phyloP scores from a whole-genome alignment of 2,113 vertebrate species.

The Piaya cayana region DNA sequence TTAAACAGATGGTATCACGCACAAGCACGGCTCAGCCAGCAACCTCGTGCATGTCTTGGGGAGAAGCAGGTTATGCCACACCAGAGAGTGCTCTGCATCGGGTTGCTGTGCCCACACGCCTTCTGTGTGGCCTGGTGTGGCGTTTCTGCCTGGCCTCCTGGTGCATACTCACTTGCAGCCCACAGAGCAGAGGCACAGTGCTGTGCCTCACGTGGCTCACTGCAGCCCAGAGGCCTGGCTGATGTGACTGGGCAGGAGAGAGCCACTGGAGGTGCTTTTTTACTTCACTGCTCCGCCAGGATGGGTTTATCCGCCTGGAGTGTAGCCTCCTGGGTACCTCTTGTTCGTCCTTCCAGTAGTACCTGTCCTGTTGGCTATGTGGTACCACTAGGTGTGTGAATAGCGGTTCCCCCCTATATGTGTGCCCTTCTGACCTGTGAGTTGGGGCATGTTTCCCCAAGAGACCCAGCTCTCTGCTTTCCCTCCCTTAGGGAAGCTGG shows the following conservation, averaged over 20 bases:
- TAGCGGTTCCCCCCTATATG: fast-evolving
- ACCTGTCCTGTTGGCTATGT: not conserved
- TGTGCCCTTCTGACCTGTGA: not conserved
- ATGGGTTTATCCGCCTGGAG: not conserved
- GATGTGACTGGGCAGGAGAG: fast-evolving
- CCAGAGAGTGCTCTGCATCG: not conserved
- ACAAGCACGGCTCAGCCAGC: fast-evolving
- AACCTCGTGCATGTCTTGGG: not conserved
- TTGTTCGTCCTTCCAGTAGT: not conserved
- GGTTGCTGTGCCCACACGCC: not conserved
- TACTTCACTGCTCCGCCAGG: not conserved
- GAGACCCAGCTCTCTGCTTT: not conserved
- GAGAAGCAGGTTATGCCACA: constrained; percentile 28
- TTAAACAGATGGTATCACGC: constrained; percentile 29
- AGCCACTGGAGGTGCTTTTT: not conserved
- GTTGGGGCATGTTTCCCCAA: not conserved
- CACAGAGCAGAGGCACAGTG: not conserved
- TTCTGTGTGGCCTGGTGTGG: not conserved
- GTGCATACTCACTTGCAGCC: not conserved
- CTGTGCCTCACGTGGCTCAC: not conserved
- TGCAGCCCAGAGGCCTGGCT: not conserved
- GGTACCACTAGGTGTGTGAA: not conserved
- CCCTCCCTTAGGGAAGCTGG: not conserved
- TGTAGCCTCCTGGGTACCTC: not conserved
- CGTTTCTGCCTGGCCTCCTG: not conserved